A percentile compares a stretch with the other conserved stretches of the same genome.
These are phyloP conservation scores for Glossophaga mutica DNA, from an alignment of 2,797 vertebrate genomes.

Conservation along the genomic window DNA sequence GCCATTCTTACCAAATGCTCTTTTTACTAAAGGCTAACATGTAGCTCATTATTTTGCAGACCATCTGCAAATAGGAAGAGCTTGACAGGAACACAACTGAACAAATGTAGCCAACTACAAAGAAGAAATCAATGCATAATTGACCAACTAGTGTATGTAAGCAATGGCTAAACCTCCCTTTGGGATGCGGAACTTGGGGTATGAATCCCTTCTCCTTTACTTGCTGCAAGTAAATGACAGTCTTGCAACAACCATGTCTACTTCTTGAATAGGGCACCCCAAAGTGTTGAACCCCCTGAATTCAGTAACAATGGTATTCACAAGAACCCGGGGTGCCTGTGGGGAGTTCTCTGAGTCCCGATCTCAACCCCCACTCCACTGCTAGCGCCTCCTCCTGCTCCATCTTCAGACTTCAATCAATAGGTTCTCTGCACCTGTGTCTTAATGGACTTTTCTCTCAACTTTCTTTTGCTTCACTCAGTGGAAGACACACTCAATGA, in stretches of 20 bases:
- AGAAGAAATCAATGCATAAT: background rate
- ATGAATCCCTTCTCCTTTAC: background rate
- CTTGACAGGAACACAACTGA: background rate
- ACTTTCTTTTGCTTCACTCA: background rate
- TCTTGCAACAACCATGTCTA: background rate
- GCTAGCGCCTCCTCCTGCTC: background rate
- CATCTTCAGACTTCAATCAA: background rate
- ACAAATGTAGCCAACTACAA: background rate
- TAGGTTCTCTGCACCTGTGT: background rate
- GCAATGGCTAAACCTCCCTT: background rate
- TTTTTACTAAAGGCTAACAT: background rate
- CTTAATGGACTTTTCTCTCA: background rate
- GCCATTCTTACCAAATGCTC: background rate
- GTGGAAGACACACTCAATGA: background rate
- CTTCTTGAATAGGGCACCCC: background rate
- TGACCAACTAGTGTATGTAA: background rate
- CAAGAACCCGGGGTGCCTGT: too few relatives aligned
- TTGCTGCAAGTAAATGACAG: background rate
- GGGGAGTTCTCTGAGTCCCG: background rate
- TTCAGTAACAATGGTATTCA: background rate
- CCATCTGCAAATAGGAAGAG: background rate
- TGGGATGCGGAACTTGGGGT: background rate
- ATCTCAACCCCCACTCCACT: background rate
- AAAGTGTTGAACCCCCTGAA: background rate
- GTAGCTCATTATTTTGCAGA: background rate